A percentile compares a stretch with the other conserved stretches of the same genome.
phyloP scores from a whole-genome alignment of 2,888 invertebrate species.

The Diloba caeruleocephala region DNA sequence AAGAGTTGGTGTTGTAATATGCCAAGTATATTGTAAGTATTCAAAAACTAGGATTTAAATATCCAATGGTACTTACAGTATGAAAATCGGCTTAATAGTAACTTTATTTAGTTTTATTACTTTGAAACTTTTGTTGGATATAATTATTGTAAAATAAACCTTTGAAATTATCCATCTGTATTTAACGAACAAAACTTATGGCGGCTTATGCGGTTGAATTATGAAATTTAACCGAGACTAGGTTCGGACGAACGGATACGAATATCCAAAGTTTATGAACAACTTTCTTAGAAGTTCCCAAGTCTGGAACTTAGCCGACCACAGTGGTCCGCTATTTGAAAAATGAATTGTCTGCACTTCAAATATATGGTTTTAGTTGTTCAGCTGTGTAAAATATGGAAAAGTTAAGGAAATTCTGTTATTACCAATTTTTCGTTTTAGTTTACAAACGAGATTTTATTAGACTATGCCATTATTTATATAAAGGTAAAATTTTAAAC shows the following conservation, averaged over 20 bases:
- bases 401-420: constrained; percentile 60
- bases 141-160: constrained; percentile 28
- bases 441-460: constrained; percentile 36
- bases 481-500: too few relatives aligned
- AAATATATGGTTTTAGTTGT: constrained; percentile 82
- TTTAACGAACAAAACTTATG: constrained; percentile 52
- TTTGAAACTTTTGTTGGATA: constrained; percentile 10
- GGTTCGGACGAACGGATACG: constrained; percentile 74
- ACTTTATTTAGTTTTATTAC: constrained; percentile 8
- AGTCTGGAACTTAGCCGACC: constrained; percentile 72
- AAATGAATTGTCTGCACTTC: constrained; percentile 87
- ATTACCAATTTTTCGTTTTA: constrained; percentile 45
- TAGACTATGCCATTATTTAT: constrained; percentile 18
- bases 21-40: constrained; percentile 15
- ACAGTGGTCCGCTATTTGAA: constrained; percentile 77
- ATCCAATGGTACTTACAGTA: constrained; percentile 1
- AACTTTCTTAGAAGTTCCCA: constrained; percentile 73
- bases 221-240: constrained; percentile 72
- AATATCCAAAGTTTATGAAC: constrained; percentile 79
- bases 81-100: background rate
- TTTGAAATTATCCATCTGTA: constrained; percentile 47
- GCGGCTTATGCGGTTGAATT: constrained; percentile 69
- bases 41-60: constrained; percentile 7
- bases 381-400: constrained; percentile 73
- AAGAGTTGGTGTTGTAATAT: constrained; percentile 23